phyloP scores from a whole-genome alignment of 2,797 vertebrate genomes.

The Epinephelus coioides region DNA sequence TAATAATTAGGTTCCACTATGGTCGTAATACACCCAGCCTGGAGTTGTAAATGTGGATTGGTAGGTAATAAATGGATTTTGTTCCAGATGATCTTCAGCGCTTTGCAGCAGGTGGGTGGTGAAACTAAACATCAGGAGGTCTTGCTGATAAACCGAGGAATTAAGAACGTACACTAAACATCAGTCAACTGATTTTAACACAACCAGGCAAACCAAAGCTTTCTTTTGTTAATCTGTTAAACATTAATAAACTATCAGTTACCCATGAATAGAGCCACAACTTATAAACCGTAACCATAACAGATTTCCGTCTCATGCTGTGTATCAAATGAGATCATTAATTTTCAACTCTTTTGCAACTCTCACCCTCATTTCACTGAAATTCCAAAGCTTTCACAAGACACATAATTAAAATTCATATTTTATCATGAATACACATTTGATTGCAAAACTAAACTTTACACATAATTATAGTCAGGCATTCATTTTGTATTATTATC shows the following conservation, averaged over 20 bases:
- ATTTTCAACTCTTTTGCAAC: background rate
- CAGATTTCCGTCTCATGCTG: background rate
- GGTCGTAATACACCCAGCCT: background rate
- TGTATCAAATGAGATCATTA: background rate
- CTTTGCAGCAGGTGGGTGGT: background rate
- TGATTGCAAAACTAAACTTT: background rate
- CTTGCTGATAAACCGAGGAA: background rate
- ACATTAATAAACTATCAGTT: background rate
- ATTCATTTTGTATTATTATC: background rate
- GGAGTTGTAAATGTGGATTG: background rate
- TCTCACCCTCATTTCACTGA: background rate
- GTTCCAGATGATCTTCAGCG: background rate
- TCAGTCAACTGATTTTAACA: background rate
- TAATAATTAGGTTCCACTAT: background rate
- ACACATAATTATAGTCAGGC: background rate
- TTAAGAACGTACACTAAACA: background rate
- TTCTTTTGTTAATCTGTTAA: background rate
- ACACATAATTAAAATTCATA: background rate
- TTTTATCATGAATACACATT: background rate
- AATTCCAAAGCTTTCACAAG: background rate
- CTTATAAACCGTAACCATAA: background rate
- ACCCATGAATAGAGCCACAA: background rate
- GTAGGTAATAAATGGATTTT: background rate
- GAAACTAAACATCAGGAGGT: background rate
- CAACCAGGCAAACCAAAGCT: constrained; percentile 6